Evolutionary conservation across 2,113 vertebrate genomes (phyloP), one percentile per base, ranked within the genome.

Genomic region (Spilogale gracilis): DNA sequence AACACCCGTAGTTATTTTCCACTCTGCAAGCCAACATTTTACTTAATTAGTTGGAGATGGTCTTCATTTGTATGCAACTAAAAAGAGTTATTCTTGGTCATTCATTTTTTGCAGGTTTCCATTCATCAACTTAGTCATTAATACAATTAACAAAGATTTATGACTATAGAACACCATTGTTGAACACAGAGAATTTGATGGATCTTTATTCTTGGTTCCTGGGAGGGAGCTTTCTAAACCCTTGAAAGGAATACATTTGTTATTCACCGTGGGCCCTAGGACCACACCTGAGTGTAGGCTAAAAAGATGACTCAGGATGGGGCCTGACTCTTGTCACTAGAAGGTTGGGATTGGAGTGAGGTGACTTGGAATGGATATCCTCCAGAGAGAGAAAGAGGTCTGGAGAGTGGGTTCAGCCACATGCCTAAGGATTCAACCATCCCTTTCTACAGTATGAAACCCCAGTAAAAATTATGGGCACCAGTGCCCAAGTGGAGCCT

Each of bases 51-150:
- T 78, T 50, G 91, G 83, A 94, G 43, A 32, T 65, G 52, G 54
- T n/a, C 79, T 97, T 95, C 20, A 12, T 76, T 85, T 25, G n/a
- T 45, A 88, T 45, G 45, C 32, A 76, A 17, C 52, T 45, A 67
- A 85, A 48, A 91, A 84, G 18, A 84, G 6, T 30, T 82, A 82
- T 79, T 82, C 11, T 45, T 93, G 78, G 52, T 69, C 43, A 83
- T 32, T 91, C 60, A 38, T n/a, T 89, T 78, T 89, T 73, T 95
- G 78, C 32, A 48, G 69, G 71, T 58, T n/a, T 93, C 83, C 71
- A 69, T 88, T 92, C 83, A 91, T 83, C 91, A 93, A 94, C 56
- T 78, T 88, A 52, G 30, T 65, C 85, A 91, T 14, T 91, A 63
- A 93, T 78, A 32, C 76, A 82, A 30, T 89, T 93, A 85, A 54